A percentile compares a stretch with the other conserved stretches of the same genome.
Evolutionary conservation across 2,888 invertebrate genomes (phyloP).

Genomic region (Rhagophthalmus giganteus): DNA sequence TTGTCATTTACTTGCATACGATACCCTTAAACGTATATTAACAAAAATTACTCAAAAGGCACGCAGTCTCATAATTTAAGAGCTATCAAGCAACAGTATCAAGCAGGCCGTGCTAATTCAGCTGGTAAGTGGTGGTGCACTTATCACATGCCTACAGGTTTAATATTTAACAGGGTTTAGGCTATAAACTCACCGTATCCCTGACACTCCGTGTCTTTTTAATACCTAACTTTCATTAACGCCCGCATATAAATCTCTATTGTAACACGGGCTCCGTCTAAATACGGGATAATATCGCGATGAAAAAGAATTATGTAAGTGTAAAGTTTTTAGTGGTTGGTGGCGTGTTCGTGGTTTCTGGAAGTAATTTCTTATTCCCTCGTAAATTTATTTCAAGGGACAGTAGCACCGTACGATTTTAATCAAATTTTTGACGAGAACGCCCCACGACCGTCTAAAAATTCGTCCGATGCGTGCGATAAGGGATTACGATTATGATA

Average conservation of each 20-base stretch:
- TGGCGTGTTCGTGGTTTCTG: slow-evolving; percentile 19
- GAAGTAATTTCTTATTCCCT: slow-evolving; percentile 15
- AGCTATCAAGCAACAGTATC: slow-evolving; percentile 46
- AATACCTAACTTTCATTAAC: slow-evolving; percentile 55
- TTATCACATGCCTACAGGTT: slow-evolving; percentile 53
- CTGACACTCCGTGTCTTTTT: slow-evolving; percentile 52
- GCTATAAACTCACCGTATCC: slow-evolving; percentile 44
- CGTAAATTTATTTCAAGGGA: slow-evolving; percentile 11
- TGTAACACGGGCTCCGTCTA: slow-evolving; percentile 49
- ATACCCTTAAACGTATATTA: slow-evolving; percentile 25
- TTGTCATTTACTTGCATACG: not conserved
- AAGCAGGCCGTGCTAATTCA: slow-evolving; percentile 46
- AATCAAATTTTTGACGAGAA: not conserved
- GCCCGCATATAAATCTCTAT: slow-evolving; percentile 54
- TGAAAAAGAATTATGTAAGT: slow-evolving; percentile 48
- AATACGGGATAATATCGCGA: slow-evolving; percentile 52
- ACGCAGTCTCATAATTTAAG: slow-evolving; percentile 49
- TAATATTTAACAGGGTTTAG: slow-evolving; percentile 51
- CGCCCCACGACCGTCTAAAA: too few species aligned
- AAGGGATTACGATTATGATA: too few species aligned
- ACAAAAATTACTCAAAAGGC: slow-evolving; percentile 46
- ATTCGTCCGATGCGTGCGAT: too few species aligned
- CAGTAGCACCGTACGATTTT: slow-evolving; percentile 3
- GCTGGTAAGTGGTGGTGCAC: slow-evolving; percentile 50
- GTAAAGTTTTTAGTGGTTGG: slow-evolving; percentile 45